A percentile compares a stretch with the other conserved stretches of the same genome.
These are phyloP conservation scores for Acleris literana DNA, from an alignment of 2,888 invertebrate genomes.

Conservation along the genomic window DNA sequence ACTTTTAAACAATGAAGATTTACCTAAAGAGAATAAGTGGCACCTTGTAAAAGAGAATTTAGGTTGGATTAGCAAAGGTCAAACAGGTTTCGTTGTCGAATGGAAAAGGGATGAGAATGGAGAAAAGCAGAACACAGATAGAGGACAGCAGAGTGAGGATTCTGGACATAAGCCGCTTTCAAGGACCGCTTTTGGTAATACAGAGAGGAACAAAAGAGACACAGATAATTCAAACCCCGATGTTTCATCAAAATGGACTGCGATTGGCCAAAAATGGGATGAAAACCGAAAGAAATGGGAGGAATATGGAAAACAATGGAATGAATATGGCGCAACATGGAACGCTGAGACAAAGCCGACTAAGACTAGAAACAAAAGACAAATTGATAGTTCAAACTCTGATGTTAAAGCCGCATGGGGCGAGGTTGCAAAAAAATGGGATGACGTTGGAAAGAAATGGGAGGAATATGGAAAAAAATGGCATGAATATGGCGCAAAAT, in stretches of 20 bases:
- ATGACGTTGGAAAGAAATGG: not conserved
- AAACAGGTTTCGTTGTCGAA: not conserved
- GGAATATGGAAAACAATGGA: conserved; percentile 5
- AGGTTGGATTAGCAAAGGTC: not conserved
- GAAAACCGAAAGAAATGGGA: conserved; percentile 9
- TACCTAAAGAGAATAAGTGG: not conserved
- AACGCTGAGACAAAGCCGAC: not conserved
- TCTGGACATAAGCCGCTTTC: not conserved
- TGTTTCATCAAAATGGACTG: not conserved
- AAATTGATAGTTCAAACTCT: not conserved
- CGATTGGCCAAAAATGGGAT: conserved; percentile 1
- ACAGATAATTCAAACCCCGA: not conserved
- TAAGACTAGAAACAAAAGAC: not conserved
- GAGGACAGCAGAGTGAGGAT: not conserved
- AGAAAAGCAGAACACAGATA: not conserved
- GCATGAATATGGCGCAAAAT: not conserved
- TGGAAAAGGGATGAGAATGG: not conserved
- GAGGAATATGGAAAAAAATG: not conserved
- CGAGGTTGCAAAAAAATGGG: too few relatives aligned
- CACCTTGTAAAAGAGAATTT: not conserved
- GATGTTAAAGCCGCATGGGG: too few relatives aligned
- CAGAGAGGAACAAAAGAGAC: not conserved
- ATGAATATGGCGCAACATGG: not conserved
- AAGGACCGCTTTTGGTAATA: not conserved
- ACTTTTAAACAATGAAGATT: not conserved